Evolutionary conservation across 2,797 vertebrate genomes (phyloP), one percentile per base, ranked within the genome.

Genomic region (Carapus acus): DNA sequence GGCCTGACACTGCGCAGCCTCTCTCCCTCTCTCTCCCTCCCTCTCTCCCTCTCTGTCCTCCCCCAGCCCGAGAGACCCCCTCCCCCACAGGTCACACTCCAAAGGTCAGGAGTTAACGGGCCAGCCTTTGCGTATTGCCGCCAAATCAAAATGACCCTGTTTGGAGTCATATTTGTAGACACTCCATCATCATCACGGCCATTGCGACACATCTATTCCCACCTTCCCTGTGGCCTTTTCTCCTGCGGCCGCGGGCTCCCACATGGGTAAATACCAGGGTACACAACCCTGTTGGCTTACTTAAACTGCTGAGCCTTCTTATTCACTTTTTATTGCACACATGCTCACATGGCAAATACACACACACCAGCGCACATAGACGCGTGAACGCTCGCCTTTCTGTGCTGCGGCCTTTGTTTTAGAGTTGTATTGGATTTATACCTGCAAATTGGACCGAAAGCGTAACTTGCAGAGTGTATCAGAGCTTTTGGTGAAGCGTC

Each of bases 1-100:
- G 90, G 86, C 82, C 86, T 90, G 90, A 89, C 87, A 88, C 89
- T 90, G 88, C 83, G 79, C 86, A 88, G 86, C 77, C 81, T 65
- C 70, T 67, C 69, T 71, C 62, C 29, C 38, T 36, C 52, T 74
- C 43, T 75, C 70, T 66, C 71, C 36, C n/a, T n/a, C n/a, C 52
- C 69, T 71, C 70, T 33, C 31, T 53, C 41, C 20, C 81, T 79
- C 65, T 78, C 73, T 62, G 62, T 80, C 76, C 72, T 77, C 71
- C 75, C 72, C 49, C 73, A 43, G 69, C 29, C n/a, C 48, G 80
- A 61, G 65, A 61, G 79, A 79, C 84, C 77, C n/a, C 86, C 82
- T 71, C 79, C 78, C 77, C 74, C 67, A 78, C 78, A 80, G 88
- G 87, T 85, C 72, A 83, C 71, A 54, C 70, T 78, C 83, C 67